phyloP scores from a whole-genome alignment of 2,797 vertebrate genomes.

The Moxostoma hubbsi region DNA sequence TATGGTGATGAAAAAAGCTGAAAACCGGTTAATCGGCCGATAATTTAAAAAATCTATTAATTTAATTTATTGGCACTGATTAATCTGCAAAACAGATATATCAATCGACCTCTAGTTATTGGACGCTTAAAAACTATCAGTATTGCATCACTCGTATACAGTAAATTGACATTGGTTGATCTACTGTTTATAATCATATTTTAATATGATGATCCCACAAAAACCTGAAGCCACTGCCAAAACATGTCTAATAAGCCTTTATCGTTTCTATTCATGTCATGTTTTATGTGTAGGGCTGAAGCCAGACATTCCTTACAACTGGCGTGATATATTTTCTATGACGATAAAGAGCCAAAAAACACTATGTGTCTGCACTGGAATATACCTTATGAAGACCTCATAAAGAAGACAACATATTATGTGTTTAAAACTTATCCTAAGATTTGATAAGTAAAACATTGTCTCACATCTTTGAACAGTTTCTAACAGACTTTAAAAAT shows the following conservation, averaged over 20 bases:
- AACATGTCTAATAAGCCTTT: not conserved
- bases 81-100: too few relatives aligned
- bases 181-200: too few relatives aligned
- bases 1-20: too few relatives aligned
- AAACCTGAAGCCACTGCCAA: not conserved
- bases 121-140: too few relatives aligned
- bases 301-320: not conserved
- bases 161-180: too few relatives aligned
- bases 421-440: not conserved
- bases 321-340: not conserved
- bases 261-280: not conserved
- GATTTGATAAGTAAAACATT: not conserved
- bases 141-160: too few relatives aligned
- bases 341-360: not conserved
- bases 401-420: constrained; percentile 2
- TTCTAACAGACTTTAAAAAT: not conserved
- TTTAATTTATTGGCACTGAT: too few relatives aligned
- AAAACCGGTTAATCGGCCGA: too few relatives aligned
- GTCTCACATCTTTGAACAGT: not conserved
- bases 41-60: too few relatives aligned
- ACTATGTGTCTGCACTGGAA: not conserved
- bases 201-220: too few relatives aligned
- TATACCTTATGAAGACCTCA: not conserved
- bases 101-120: too few relatives aligned
- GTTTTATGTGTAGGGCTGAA: not conserved